Evolutionary conservation across 2,113 vertebrate genomes (phyloP).

Genomic region (Cercopithecus mona): DNA sequence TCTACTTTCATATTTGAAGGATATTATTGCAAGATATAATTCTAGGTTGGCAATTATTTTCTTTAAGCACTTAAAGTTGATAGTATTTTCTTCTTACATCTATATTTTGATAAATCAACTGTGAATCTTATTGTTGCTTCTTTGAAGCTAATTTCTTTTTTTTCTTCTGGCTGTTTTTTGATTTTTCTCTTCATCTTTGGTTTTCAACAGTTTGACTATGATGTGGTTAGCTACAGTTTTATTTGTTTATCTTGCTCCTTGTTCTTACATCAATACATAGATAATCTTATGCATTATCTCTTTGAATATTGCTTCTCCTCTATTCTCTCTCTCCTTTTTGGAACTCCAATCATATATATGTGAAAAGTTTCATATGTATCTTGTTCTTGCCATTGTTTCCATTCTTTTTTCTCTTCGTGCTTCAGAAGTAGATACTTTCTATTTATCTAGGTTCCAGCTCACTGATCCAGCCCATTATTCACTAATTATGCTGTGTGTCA

Average conservation of each 20-base stretch:
- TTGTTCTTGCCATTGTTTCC: not conserved
- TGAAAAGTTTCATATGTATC: not conserved
- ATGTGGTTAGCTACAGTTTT: not conserved
- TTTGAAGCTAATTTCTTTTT: not conserved
- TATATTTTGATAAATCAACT: not conserved
- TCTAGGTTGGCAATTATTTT: not conserved
- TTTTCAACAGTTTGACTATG: not conserved
- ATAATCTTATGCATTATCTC: not conserved
- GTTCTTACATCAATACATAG: not conserved
- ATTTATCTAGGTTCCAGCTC: not conserved
- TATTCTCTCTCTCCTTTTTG: not conserved
- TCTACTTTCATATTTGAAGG: not conserved
- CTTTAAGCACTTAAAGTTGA: not conserved
- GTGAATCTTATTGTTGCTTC: not conserved
- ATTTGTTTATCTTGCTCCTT: not conserved
- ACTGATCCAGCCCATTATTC: not conserved
- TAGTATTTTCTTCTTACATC: not conserved
- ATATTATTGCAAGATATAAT: not conserved
- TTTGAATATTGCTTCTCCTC: not conserved
- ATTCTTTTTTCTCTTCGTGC: not conserved
- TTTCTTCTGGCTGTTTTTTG: not conserved
- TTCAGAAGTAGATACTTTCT: not conserved
- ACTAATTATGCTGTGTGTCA: not conserved
- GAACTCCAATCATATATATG: not conserved
- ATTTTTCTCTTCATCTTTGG: not conserved